A percentile compares a stretch with the other conserved stretches of the same genome.
Conservation (phyloP, 92 coral and sea anemone species). For the Pocillopora meandrina region DNA sequence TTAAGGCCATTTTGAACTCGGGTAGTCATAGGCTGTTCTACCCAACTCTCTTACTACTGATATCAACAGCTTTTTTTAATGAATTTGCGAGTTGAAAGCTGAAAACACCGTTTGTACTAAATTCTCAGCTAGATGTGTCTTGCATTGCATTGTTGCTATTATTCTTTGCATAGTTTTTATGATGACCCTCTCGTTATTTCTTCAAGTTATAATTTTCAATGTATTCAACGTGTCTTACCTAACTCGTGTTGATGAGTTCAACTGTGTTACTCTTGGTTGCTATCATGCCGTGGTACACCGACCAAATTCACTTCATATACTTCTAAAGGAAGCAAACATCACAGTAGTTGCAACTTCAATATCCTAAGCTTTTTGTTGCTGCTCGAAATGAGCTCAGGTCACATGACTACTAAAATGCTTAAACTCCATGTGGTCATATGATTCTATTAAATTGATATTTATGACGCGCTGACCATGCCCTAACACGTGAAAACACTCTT, state of each 20-base stretch:
- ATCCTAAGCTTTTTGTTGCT: background rate
- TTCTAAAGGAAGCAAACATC: background rate
- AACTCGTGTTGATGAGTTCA: background rate
- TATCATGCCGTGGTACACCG: background rate
- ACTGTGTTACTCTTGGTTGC: background rate
- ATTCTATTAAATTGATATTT: background rate
- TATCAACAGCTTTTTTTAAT: background rate
- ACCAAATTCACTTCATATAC: background rate
- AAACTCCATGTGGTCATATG: background rate
- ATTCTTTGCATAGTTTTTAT: too few species aligned
- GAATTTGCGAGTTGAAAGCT: background rate
- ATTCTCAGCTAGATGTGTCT: background rate
- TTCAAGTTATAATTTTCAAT: background rate
- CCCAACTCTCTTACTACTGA: background rate
- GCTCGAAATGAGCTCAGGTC: background rate
- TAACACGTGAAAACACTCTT: background rate
- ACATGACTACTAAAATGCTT: constrained; percentile 2
- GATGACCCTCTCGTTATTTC: background rate
- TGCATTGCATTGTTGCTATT: background rate
- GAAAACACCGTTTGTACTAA: background rate
- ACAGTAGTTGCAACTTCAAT: background rate
- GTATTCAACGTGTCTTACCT: background rate
- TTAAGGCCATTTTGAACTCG: too few species aligned
- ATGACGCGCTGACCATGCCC: constrained; percentile 2
- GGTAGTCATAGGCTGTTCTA: too few species aligned